Evolutionary conservation across 2,113 vertebrate genomes (phyloP).

Genomic region (Diadophis punctatus): DNA sequence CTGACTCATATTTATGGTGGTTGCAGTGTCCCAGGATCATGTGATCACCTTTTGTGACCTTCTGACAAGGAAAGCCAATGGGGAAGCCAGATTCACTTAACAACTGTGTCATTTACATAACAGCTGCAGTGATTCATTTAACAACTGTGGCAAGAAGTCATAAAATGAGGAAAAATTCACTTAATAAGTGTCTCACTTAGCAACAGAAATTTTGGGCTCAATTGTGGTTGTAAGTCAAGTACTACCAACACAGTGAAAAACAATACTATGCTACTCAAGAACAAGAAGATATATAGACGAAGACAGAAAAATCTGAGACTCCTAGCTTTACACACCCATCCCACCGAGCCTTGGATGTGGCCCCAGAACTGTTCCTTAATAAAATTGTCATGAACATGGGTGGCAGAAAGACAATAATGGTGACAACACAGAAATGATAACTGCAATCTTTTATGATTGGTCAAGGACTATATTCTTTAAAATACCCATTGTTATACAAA

Average conservation of each 20-base stretch:
- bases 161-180: no score
- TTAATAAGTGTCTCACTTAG: background rate
- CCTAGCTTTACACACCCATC: background rate
- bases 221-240: background rate
- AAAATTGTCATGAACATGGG: background rate
- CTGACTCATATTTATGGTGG: background rate
- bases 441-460: background rate
- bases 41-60: background rate
- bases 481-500: background rate
- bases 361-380: background rate
- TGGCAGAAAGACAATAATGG: background rate
- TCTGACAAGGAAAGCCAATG: background rate
- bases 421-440: background rate
- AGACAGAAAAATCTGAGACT: background rate
- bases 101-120: background rate
- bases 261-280: background rate
- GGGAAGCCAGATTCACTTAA: background rate
- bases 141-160: background rate
- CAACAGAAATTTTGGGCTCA: background rate
- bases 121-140: background rate
- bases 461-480: background rate
- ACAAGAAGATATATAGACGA: background rate
- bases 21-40: background rate
- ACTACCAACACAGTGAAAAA: background rate
- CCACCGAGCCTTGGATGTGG: background rate